Conservation (phyloP, 2,888 invertebrate species). For the Melanostoma mellinum region DNA sequence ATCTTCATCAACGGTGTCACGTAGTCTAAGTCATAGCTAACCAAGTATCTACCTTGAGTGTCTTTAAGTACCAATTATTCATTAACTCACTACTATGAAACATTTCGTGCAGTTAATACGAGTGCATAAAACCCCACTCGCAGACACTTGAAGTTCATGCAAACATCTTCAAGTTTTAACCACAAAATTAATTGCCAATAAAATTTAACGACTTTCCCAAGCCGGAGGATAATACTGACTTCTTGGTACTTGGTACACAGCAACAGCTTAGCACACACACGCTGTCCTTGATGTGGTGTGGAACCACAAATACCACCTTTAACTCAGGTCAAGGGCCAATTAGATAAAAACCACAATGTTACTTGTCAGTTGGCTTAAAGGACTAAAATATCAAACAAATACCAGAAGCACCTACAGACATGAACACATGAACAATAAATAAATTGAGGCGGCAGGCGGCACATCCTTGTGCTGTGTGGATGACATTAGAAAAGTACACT, state of each 20-base stretch:
- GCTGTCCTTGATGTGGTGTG: slow-evolving; percentile 14
- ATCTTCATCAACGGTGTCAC: no score
- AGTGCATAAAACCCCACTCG: neutral
- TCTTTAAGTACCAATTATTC: slow-evolving; percentile 57
- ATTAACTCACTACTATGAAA: slow-evolving; percentile 20
- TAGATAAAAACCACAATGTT: slow-evolving; percentile 62
- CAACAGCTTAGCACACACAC: neutral
- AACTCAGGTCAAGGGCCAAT: slow-evolving; percentile 59
- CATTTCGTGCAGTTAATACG: slow-evolving; percentile 45
- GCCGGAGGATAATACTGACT: slow-evolving; percentile 43
- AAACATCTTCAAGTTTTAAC: slow-evolving; percentile 42
- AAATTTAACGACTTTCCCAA: slow-evolving; percentile 56
- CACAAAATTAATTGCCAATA: slow-evolving; percentile 69
- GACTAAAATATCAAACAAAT: slow-evolving; percentile 26
- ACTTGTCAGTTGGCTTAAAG: slow-evolving; percentile 31
- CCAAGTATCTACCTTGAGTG: slow-evolving; percentile 28
- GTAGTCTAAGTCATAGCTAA: no score
- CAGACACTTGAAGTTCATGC: neutral
- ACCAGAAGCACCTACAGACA: neutral
- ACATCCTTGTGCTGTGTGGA: slow-evolving; percentile 23
- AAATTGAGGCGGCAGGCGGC: no score
- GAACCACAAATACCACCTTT: slow-evolving; percentile 31
- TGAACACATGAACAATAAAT: neutral
- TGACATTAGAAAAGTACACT: slow-evolving; percentile 47
- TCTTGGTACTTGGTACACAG: slow-evolving; percentile 37